Conservation (phyloP, 2,888 invertebrate genomes). For the Caradrina kadenii region DNA sequence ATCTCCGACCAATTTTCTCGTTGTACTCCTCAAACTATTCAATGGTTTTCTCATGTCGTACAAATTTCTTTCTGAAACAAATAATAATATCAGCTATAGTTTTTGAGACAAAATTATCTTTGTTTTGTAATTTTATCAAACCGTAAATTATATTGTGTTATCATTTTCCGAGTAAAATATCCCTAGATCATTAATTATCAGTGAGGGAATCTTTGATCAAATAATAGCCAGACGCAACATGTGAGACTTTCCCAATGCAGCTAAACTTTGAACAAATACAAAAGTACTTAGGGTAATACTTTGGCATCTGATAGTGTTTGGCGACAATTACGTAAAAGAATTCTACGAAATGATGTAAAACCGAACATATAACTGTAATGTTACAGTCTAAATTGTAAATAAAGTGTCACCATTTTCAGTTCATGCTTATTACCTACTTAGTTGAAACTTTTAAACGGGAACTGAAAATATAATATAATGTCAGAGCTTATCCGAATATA, state of each 20-base stretch:
- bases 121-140: slow-evolving; percentile 20
- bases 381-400: background rate
- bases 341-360: background rate
- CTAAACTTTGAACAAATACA: slow-evolving; percentile 42
- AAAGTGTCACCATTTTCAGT: background rate
- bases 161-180: slow-evolving; percentile 26
- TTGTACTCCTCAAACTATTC: slow-evolving; percentile 10
- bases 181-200: slow-evolving; percentile 21
- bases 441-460: slow-evolving; percentile 21
- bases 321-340: slow-evolving; percentile 26
- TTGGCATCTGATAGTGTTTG: slow-evolving; percentile 15
- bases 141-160: slow-evolving; percentile 49
- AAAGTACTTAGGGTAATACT: slow-evolving; percentile 15
- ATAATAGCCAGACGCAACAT: slow-evolving; percentile 43
- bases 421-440: background rate
- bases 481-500: slow-evolving; percentile 29
- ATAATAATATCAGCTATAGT: slow-evolving; percentile 24
- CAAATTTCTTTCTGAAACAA: slow-evolving; percentile 47
- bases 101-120: background rate
- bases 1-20: slow-evolving; percentile 31
- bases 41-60: slow-evolving; percentile 56
- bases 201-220: slow-evolving; percentile 23
- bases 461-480: slow-evolving; percentile 12
- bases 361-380: background rate
- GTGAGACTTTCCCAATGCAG: slow-evolving; percentile 19